A percentile compares a stretch with the other conserved stretches of the same genome.
Evolutionary conservation across 2,888 invertebrate genomes (phyloP).

Genomic region (Itoplectis maculator): DNA sequence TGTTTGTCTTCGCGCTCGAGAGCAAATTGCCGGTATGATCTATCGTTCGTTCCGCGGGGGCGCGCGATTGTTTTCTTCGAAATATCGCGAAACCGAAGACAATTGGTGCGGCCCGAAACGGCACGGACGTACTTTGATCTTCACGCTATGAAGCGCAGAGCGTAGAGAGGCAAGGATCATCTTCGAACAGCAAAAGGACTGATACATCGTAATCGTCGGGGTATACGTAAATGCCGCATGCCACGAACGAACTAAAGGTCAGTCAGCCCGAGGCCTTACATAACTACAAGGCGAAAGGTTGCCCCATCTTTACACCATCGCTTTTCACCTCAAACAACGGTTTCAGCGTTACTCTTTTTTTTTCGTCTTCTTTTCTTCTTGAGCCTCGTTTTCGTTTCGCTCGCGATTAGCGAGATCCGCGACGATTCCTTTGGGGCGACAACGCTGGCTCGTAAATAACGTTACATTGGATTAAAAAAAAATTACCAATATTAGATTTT

Average conservation of each 20-base stretch:
- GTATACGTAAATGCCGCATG: conserved; percentile 82
- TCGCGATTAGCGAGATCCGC: conserved; percentile 6
- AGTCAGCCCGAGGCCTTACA: conserved; percentile 81
- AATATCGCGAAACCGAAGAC: conserved; percentile 40
- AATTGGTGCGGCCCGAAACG: conserved; percentile 45
- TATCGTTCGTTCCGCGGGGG: too few relatives aligned
- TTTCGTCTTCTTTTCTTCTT: conserved; percentile 46
- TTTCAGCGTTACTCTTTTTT: conserved; percentile 72
- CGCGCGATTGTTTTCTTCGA: background rate
- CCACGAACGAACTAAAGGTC: conserved; percentile 82
- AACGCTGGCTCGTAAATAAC: background rate
- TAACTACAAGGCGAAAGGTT: conserved; percentile 83
- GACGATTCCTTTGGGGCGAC: background rate
- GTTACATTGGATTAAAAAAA: background rate
- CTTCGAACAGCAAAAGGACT: conserved; percentile 69
- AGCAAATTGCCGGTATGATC: background rate
- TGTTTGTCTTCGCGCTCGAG: background rate
- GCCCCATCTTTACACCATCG: conserved; percentile 80
- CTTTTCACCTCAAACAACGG: conserved; percentile 76
- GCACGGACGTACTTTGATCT: conserved; percentile 56
- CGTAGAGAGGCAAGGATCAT: conserved; percentile 60
- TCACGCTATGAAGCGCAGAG: conserved; percentile 32
- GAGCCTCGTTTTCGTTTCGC: conserved; percentile 28
- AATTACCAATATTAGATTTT: conserved; percentile 8
- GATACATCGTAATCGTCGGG: conserved; percentile 70